Conservation (phyloP, 2,797 vertebrate genomes). For the Syngnathus acus region DNA sequence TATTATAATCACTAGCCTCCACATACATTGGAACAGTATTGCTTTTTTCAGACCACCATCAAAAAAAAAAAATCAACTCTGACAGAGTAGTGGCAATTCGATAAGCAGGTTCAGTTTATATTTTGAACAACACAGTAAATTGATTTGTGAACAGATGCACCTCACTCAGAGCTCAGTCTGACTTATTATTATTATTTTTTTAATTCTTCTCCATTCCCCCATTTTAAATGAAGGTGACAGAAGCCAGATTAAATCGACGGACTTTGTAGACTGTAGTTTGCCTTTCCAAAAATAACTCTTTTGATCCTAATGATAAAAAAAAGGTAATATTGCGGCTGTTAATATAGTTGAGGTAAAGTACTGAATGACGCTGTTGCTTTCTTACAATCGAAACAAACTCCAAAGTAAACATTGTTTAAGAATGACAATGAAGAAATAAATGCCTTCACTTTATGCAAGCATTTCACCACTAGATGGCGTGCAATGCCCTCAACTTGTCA, state of each 20-base stretch:
- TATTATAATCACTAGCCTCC: conserved; percentile 26
- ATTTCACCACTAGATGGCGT: not conserved
- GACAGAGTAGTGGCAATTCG: not conserved
- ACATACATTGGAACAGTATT: not conserved
- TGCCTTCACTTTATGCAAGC: not conserved
- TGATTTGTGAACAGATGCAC: conserved; percentile 8
- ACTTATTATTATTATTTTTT: conserved; percentile 18
- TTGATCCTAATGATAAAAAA: not conserved
- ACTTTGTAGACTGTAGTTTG: not conserved
- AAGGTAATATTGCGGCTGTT: too few relatives aligned
- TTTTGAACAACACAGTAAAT: not conserved
- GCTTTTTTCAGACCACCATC: not conserved
- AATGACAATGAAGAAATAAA: not conserved
- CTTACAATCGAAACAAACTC: not conserved
- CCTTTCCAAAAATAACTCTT: not conserved
- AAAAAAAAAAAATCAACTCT: not conserved
- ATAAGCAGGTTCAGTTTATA: not conserved
- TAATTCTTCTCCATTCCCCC: conserved; percentile 11
- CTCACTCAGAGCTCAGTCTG: conserved; percentile 34
- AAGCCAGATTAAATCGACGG: not conserved
- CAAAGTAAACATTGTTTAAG: not conserved
- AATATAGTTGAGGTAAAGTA: not conserved
- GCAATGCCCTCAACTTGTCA: not conserved
- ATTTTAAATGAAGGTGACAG: conserved; percentile 7
- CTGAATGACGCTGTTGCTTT: not conserved